Evolutionary conservation across 2,113 vertebrate genomes (phyloP).

Genomic region (Trogon melanurus): DNA sequence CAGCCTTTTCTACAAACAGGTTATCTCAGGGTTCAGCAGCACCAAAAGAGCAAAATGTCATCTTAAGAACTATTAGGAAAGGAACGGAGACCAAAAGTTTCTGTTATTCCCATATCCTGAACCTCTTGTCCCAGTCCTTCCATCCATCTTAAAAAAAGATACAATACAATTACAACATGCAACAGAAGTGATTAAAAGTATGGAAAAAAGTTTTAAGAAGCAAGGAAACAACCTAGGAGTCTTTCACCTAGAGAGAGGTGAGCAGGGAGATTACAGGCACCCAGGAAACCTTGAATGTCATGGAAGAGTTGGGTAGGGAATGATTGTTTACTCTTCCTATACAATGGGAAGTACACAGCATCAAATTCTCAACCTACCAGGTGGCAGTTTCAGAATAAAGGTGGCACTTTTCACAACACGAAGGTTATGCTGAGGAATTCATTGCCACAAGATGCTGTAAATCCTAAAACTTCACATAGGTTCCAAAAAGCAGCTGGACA

Average conservation of each 20-base stretch:
- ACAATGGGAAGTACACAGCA: neutral
- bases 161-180: accelerated
- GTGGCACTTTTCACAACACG: neutral
- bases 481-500: neutral
- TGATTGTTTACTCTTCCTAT: neutral
- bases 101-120: neutral
- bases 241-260: neutral
- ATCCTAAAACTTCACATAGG: neutral
- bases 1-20: neutral
- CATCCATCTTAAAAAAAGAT: neutral
- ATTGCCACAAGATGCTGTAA: neutral
- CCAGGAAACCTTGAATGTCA: neutral
- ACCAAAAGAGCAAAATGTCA: neutral
- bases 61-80: neutral
- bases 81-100: neutral
- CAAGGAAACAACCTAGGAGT: neutral
- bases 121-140: neutral
- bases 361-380: neutral
- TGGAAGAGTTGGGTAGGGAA: neutral
- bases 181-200: neutral
- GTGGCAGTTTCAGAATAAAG: neutral
- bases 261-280: neutral
- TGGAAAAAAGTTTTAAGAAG: neutral
- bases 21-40: neutral
- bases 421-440: neutral